Conservation (phyloP, 2,888 invertebrate genomes). For the Andrena dorsata region DNA sequence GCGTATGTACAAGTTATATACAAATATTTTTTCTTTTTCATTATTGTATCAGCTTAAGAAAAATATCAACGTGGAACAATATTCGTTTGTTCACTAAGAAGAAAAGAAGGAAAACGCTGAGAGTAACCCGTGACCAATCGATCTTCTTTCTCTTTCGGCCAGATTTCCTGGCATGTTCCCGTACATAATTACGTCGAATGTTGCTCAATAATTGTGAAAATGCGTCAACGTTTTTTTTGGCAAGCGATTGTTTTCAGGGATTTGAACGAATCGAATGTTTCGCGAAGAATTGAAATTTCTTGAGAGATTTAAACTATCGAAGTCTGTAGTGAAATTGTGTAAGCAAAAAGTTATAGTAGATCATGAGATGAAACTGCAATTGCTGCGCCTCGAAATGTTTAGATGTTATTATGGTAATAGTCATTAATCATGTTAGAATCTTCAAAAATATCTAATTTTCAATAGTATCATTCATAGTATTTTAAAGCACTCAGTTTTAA, state of each 20-base stretch:
- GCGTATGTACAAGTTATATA: slow-evolving; percentile 83
- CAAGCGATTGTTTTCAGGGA: not conserved
- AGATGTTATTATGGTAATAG: not conserved
- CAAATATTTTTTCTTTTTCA: slow-evolving; percentile 70
- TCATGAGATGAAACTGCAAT: not conserved
- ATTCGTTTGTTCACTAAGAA: slow-evolving; percentile 63
- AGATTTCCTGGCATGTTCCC: not conserved
- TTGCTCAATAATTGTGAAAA: not conserved
- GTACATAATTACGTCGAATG: not conserved
- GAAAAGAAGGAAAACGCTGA: slow-evolving; percentile 60
- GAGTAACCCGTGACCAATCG: slow-evolving; percentile 9
- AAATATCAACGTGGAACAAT: slow-evolving; percentile 79
- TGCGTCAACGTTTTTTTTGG: not conserved
- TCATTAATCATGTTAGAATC: not conserved
- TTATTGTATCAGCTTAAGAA: slow-evolving; percentile 74
- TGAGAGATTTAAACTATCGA: slow-evolving; percentile 1
- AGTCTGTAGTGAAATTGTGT: not conserved
- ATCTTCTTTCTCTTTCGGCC: slow-evolving; percentile 2
- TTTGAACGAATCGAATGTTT: not conserved
- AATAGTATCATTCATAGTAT: not conserved
- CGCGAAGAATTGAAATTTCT: not conserved
- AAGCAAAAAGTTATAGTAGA: not conserved
- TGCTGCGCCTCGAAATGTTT: not conserved
- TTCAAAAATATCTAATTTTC: not conserved
- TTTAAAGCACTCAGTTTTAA: not conserved